Evolutionary conservation across 2,888 invertebrate genomes (phyloP).

Genomic region (Desoria tigrina): DNA sequence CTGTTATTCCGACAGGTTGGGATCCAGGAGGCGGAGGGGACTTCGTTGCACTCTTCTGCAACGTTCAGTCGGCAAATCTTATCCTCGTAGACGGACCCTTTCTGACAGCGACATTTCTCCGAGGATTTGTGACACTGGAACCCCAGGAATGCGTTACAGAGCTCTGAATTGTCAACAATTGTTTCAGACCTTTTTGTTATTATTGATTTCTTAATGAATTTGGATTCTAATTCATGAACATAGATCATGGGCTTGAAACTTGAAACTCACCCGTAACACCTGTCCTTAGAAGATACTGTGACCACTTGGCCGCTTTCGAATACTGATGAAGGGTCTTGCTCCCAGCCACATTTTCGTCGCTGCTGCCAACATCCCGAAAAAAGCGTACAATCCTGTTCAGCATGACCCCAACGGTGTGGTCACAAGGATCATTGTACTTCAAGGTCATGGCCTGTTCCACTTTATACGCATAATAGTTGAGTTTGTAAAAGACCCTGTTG

Average conservation of each 20-base stretch:
- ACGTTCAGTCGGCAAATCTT: slow-evolving; percentile 21
- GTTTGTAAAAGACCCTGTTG: slow-evolving; percentile 17
- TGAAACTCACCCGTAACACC: slow-evolving; percentile 13
- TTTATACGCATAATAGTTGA: slow-evolving; percentile 21
- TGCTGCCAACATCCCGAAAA: slow-evolving; percentile 25
- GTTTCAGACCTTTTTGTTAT: too few relatives aligned
- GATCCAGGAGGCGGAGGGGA: slow-evolving; percentile 24
- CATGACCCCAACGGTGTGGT: slow-evolving; percentile 10
- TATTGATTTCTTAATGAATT: too few relatives aligned
- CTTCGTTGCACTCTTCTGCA: slow-evolving; percentile 18
- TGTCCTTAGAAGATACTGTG: slow-evolving; percentile 24
- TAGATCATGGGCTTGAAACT: too few relatives aligned
- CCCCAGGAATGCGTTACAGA: slow-evolving; percentile 29
- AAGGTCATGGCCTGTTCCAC: slow-evolving; percentile 29
- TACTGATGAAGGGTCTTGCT: slow-evolving; percentile 21
- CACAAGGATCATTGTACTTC: slow-evolving; percentile 16
- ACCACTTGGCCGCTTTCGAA: slow-evolving; percentile 23
- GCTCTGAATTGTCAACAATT: slow-evolving; percentile 1
- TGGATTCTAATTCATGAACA: too few relatives aligned
- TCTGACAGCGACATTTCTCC: slow-evolving; percentile 22
- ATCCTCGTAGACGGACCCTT: slow-evolving; percentile 20
- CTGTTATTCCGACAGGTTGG: slow-evolving; percentile 16
- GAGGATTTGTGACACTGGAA: slow-evolving; percentile 20
- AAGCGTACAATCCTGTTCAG: slow-evolving; percentile 28
- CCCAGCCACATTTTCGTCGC: slow-evolving; percentile 12